Evolutionary conservation across 2,888 invertebrate species (phyloP).

Genomic region (Plutella xylostella): DNA sequence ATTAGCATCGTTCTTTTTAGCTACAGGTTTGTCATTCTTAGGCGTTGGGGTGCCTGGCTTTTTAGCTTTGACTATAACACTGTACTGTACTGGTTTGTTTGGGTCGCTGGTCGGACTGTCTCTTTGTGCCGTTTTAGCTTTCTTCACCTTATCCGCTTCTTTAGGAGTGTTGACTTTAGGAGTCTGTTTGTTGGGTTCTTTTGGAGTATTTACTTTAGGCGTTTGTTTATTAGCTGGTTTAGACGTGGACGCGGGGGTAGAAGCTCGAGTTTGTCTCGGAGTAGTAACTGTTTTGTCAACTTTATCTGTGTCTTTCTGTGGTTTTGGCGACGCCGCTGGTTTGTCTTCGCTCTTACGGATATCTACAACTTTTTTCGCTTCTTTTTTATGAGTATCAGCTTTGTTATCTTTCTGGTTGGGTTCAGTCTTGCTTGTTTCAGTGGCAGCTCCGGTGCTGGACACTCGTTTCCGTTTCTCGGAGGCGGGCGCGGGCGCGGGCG

Average conservation of each 20-base stretch:
- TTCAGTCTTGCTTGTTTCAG: conserved; percentile 3
- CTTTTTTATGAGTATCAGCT: conserved; percentile 18
- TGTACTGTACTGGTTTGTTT: conserved; percentile 20
- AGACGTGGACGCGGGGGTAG: conserved; percentile 6
- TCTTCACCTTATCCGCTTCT: conserved; percentile 11
- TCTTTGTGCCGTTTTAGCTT: conserved; percentile 1
- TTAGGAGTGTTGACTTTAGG: conserved; percentile 23
- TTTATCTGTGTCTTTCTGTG: conserved; percentile 20
- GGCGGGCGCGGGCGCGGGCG: conserved; percentile 25
- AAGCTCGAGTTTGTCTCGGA: conserved; percentile 9
- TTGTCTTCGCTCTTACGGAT: not conserved
- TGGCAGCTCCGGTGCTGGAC: conserved; percentile 16
- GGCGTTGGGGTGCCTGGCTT: conserved; percentile 1
- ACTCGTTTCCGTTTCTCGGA: conserved; percentile 32
- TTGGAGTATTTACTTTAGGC: conserved; percentile 25
- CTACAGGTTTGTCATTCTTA: conserved; percentile 17
- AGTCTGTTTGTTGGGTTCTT: conserved; percentile 20
- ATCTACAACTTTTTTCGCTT: conserved; percentile 7
- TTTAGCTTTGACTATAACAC: conserved; percentile 20
- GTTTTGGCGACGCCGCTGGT: conserved; percentile 15
- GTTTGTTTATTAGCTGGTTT: conserved; percentile 6
- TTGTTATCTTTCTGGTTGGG: conserved; percentile 19
- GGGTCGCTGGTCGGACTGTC: conserved; percentile 21
- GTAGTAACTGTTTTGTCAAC: conserved; percentile 15
- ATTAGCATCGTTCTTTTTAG: conserved; percentile 21